phyloP scores from a whole-genome alignment of 1,140 invertebrate genomes.

The Drosophila dunni region DNA sequence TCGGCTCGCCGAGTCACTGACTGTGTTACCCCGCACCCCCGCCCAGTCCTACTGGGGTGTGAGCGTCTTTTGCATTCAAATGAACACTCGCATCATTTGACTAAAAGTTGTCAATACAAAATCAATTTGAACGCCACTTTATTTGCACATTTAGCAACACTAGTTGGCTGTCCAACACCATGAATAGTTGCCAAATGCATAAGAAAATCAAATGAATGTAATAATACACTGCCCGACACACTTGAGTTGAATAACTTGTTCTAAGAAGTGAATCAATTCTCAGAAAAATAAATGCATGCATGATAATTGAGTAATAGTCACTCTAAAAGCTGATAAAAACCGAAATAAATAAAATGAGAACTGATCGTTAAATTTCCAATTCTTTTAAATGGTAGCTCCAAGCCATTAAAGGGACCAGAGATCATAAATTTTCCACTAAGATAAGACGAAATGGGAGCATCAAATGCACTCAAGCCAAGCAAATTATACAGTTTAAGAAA shows the following conservation, averaged over 20 bases:
- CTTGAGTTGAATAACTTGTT: not conserved
- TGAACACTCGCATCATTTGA: constrained; percentile 13
- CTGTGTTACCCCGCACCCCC: no score
- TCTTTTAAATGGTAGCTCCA: not conserved
- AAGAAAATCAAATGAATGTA: not conserved
- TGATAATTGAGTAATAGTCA: not conserved
- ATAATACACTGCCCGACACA: not conserved
- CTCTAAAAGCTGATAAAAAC: not conserved
- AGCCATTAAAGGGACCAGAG: not conserved
- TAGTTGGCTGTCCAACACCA: not conserved
- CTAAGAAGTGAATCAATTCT: not conserved
- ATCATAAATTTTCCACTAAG: not conserved
- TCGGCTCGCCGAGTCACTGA: not conserved
- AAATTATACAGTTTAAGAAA: not conserved
- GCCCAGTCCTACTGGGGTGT: not conserved
- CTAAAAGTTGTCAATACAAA: constrained; percentile 27
- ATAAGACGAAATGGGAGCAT: not conserved
- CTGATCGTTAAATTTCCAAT: constrained; percentile 1
- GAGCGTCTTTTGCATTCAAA: constrained; percentile 26
- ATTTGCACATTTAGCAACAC: constrained; percentile 34
- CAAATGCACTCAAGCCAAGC: not conserved
- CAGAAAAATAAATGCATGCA: not conserved
- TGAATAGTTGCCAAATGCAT: constrained; percentile 3
- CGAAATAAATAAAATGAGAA: not conserved
- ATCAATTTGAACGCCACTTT: constrained; percentile 33